phyloP scores from a whole-genome alignment of 2,888 invertebrate species.

The Drosophila mimetica region DNA sequence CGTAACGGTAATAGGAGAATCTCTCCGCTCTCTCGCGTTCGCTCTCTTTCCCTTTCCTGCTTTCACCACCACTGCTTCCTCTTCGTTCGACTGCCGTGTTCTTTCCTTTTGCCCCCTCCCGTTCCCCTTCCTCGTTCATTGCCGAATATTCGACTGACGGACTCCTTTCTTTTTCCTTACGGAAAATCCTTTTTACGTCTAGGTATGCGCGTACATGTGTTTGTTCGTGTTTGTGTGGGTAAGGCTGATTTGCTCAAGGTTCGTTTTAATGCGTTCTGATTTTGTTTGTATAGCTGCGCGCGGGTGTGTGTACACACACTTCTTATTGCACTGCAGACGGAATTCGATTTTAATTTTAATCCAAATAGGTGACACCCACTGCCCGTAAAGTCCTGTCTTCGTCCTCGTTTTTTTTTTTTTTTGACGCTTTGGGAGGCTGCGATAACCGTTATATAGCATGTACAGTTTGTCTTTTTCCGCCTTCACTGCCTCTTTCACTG shows the following conservation, averaged over 20 bases:
- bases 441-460: slow-evolving; percentile 42
- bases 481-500: slow-evolving; percentile 7
- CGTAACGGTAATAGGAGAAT: slow-evolving; percentile 52
- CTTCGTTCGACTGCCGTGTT: slow-evolving; percentile 47
- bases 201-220: slow-evolving; percentile 44
- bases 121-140: slow-evolving; percentile 35
- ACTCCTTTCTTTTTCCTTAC: slow-evolving; percentile 38
- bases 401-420: slow-evolving; percentile 19
- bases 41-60: slow-evolving; percentile 6
- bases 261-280: slow-evolving; percentile 70
- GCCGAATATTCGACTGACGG: slow-evolving; percentile 60
- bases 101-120: too few relatives aligned
- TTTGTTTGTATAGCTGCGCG: slow-evolving; percentile 50
- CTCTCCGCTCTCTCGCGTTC: slow-evolving; percentile 12
- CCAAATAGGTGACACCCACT: slow-evolving; percentile 43
- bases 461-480: slow-evolving; percentile 39
- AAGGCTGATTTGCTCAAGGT: slow-evolving; percentile 76
- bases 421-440: slow-evolving; percentile 44
- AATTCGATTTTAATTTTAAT: slow-evolving; percentile 55
- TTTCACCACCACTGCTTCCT: slow-evolving; percentile 46
- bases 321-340: slow-evolving; percentile 49
- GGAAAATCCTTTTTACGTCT: slow-evolving; percentile 65
- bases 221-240: slow-evolving; percentile 51
- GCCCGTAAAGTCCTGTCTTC: not conserved
- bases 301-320: slow-evolving; percentile 50